These are phyloP conservation scores for Pomphorhynchus laevis DNA, from an alignment of 1,140 invertebrate species.

Conservation along the genomic window DNA sequence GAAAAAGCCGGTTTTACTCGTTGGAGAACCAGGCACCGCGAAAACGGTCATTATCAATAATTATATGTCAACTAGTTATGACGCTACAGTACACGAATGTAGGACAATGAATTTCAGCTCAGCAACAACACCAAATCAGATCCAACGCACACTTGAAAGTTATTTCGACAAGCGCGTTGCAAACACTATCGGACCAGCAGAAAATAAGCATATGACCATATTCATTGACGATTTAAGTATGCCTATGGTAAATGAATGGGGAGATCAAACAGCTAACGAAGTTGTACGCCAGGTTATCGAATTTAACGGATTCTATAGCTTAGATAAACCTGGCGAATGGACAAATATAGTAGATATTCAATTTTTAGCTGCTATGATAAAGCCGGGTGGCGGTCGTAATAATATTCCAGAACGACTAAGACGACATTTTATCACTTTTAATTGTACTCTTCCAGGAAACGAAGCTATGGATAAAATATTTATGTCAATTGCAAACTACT, in stretches of 20 bases:
- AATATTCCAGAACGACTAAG: conserved; percentile 70
- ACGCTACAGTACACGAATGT: conserved; percentile 43
- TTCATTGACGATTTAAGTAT: conserved; percentile 85
- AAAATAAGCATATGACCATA: conserved; percentile 56
- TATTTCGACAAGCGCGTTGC: conserved; percentile 76
- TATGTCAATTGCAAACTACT: conserved; percentile 22
- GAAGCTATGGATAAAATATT: conserved; percentile 55
- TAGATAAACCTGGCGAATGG: conserved; percentile 83
- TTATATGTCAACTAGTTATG: conserved; percentile 38
- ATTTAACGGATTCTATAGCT: conserved; percentile 69
- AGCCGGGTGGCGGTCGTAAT: conserved; percentile 64
- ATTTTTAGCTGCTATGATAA: conserved; percentile 67
- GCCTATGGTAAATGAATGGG: conserved; percentile 70
- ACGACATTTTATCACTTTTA: conserved; percentile 66
- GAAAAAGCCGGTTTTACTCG: conserved; percentile 13
- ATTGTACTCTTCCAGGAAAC: conserved; percentile 52
- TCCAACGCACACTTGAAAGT: conserved; percentile 59
- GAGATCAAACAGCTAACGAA: conserved; percentile 69
- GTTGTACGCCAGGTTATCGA: conserved; percentile 77
- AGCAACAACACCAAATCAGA: conserved; percentile 37
- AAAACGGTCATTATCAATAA: conserved; percentile 12
- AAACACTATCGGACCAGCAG: conserved; percentile 56
- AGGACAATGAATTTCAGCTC: conserved; percentile 72
- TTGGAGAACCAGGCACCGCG: conserved; percentile 12
- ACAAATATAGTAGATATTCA: conserved; percentile 54